Percentiles rank a stretch among this genome's conserved stretches.
phyloP scores from a whole-genome alignment of 2,797 vertebrate species.

The Propithecus perrieri region DNA sequence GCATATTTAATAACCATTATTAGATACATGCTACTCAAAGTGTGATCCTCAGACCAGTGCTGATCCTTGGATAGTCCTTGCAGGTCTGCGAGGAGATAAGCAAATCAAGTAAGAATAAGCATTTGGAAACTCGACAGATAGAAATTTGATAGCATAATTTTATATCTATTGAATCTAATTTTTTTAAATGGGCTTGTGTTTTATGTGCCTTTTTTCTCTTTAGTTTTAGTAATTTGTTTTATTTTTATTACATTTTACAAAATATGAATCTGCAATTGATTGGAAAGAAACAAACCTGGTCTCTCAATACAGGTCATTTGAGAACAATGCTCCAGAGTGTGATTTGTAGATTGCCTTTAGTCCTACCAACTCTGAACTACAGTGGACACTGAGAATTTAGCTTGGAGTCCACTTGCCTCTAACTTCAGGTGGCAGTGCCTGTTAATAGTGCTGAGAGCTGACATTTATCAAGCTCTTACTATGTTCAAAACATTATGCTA shows the following conservation, averaged over 20 bases:
- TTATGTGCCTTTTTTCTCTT: neutral
- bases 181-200: neutral
- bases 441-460: neutral
- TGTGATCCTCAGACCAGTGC: neutral
- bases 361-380: neutral
- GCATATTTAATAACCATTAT: neutral
- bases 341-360: neutral
- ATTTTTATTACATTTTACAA: conserved; percentile 25
- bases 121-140: neutral
- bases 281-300: neutral
- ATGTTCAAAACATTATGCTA: neutral
- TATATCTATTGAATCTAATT: neutral
- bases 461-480: neutral
- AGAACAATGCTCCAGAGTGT: neutral
- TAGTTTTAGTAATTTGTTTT: conserved; percentile 4
- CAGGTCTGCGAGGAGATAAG: neutral
- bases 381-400: neutral
- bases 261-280: neutral
- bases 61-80: neutral
- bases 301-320: neutral
- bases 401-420: neutral
- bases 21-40: neutral
- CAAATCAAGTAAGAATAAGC: neutral
- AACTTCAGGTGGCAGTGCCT: neutral
- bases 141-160: neutral